phyloP scores from a whole-genome alignment of 2,797 vertebrate species.

The Anolis apletophallus region DNA sequence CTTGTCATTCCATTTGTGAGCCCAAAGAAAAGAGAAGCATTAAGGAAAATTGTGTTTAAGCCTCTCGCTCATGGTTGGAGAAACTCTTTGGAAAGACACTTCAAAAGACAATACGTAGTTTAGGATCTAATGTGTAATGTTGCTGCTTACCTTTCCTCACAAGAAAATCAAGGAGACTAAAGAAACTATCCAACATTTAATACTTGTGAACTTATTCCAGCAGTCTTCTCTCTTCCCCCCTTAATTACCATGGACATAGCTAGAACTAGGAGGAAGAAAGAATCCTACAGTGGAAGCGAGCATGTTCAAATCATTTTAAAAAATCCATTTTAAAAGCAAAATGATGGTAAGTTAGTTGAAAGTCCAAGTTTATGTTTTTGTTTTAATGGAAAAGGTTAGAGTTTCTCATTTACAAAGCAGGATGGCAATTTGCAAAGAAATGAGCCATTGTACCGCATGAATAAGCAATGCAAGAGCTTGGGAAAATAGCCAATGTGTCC shows the following conservation, averaged over 20 bases:
- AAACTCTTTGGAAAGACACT: background rate
- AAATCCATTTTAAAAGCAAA: background rate
- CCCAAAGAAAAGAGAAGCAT: background rate
- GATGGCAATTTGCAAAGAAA: background rate
- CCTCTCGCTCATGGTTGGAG: background rate
- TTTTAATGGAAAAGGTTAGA: background rate
- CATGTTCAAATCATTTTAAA: background rate
- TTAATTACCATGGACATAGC: slow-evolving; percentile 29
- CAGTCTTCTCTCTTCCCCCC: background rate
- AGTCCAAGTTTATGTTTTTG: background rate
- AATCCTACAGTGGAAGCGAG: background rate
- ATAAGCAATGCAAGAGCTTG: background rate
- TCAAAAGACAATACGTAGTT: slow-evolving; percentile 46
- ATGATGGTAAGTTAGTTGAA: background rate
- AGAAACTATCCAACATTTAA: slow-evolving; percentile 42
- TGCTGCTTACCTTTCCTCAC: slow-evolving; percentile 41
- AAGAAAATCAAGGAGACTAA: slow-evolving; percentile 26
- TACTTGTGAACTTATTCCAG: slow-evolving; percentile 22
- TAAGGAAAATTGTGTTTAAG: background rate
- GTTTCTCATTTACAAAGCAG: background rate
- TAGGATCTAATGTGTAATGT: slow-evolving; percentile 33
- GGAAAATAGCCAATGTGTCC: background rate
- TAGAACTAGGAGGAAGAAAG: background rate
- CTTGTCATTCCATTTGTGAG: background rate
- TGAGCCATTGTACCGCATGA: background rate